These are phyloP conservation scores for Pogonus chalceus DNA, from an alignment of 1,140 invertebrate genomes.

Conservation along the genomic window DNA sequence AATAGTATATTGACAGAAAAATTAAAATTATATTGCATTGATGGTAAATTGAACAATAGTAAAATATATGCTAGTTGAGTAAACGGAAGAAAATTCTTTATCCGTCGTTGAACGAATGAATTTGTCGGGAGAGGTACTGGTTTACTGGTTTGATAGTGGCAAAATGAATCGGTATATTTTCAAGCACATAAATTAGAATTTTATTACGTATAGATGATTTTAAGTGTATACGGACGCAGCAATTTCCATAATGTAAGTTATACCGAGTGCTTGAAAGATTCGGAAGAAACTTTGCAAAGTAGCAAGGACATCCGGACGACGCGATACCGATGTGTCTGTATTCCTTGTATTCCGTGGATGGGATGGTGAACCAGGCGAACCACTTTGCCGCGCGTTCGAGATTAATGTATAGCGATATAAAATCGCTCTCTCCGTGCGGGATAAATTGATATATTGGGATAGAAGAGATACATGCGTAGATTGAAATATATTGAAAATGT, in stretches of 20 bases:
- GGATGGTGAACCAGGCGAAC: neutral
- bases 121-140: constrained; percentile 6
- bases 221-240: constrained; percentile 5
- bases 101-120: neutral
- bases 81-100: neutral
- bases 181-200: constrained; percentile 9
- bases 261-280: constrained; percentile 21
- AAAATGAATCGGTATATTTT: constrained; percentile 17
- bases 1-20: too few relatives aligned
- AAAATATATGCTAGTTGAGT: neutral
- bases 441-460: constrained; percentile 26
- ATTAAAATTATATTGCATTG: too few relatives aligned
- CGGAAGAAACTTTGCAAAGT: constrained; percentile 25
- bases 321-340: constrained; percentile 17
- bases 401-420: constrained; percentile 26
- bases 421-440: constrained; percentile 15
- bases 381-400: constrained; percentile 8
- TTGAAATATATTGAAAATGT: constrained; percentile 25
- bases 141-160: neutral
- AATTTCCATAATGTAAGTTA: constrained; percentile 27
- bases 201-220: neutral
- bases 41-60: too few relatives aligned
- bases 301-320: constrained; percentile 22
- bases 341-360: too few relatives aligned
- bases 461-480: constrained; percentile 21